These are phyloP conservation scores for Zaprionus davidi DNA, from an alignment of 1,140 invertebrate species.

Conservation along the genomic window DNA sequence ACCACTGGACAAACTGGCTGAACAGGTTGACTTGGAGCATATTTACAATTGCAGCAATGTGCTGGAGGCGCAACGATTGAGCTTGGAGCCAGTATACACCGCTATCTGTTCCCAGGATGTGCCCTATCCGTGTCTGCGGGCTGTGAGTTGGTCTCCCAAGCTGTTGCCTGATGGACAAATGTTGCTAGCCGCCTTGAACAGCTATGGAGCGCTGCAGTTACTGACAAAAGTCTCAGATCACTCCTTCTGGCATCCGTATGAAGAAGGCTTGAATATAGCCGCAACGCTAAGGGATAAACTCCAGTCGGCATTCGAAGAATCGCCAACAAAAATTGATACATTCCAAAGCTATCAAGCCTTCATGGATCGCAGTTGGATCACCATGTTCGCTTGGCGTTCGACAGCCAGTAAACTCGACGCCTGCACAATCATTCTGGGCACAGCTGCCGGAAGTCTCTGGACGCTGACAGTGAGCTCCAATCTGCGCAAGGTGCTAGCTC, in stretches of 20 bases:
- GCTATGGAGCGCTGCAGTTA: conserved; percentile 42
- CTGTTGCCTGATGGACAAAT: conserved; percentile 36
- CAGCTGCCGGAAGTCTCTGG: conserved; percentile 62
- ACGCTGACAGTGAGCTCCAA: conserved; percentile 32
- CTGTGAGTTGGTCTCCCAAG: conserved; percentile 33
- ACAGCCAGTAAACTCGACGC: neutral
- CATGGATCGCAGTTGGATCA: conserved; percentile 67
- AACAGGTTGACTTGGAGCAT: conserved; percentile 36
- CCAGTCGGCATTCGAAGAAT: conserved; percentile 22
- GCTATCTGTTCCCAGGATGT: conserved; percentile 41
- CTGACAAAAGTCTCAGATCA: conserved; percentile 38
- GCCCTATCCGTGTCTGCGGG: conserved; percentile 23
- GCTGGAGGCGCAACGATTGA: conserved; percentile 54
- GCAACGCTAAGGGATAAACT: conserved; percentile 39
- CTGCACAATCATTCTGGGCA: conserved; percentile 53
- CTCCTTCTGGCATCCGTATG: conserved; percentile 24
- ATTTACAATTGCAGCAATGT: conserved; percentile 57
- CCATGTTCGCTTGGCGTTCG: conserved; percentile 59
- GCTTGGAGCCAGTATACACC: conserved; percentile 52
- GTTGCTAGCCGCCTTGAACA: conserved; percentile 48
- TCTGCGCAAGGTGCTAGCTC: conserved; percentile 16
- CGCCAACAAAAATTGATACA: conserved; percentile 20
- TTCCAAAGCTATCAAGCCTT: conserved; percentile 47
- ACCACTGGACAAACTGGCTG: conserved; percentile 46
- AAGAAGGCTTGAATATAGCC: conserved; percentile 33